These are phyloP conservation scores for Eupithecia inturbata DNA, from an alignment of 2,888 invertebrate genomes.

Conservation along the genomic window DNA sequence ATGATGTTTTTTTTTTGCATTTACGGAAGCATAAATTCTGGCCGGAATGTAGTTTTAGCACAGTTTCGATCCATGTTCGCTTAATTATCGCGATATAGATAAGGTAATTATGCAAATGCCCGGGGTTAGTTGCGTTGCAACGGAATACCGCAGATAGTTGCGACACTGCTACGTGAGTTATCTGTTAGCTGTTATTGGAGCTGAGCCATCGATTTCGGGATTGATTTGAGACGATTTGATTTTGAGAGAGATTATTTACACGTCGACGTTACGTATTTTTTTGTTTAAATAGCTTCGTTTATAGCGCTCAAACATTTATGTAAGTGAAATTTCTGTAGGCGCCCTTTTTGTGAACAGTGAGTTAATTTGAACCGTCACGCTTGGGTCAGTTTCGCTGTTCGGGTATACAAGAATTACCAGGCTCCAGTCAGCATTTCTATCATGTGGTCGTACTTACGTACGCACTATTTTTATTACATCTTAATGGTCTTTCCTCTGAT, in stretches of 20 bases:
- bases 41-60: not conserved
- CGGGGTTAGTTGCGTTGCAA: conserved; percentile 24
- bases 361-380: not conserved
- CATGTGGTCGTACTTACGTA: not conserved
- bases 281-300: not conserved
- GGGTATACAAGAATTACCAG: too few species aligned
- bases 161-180: not conserved
- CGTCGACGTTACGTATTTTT: too few species aligned
- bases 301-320: not conserved
- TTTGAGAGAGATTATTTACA: not conserved
- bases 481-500: not conserved
- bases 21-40: not conserved
- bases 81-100: conserved; percentile 31
- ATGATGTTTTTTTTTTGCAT: not conserved
- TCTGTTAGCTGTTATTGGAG: not conserved
- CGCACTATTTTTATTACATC: not conserved
- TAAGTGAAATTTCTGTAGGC: not conserved
- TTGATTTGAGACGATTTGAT: too few species aligned
- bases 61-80: conserved; percentile 24
- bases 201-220: too few species aligned
- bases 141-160: not conserved
- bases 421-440: not conserved
- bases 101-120: conserved; percentile 28
- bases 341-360: not conserved
- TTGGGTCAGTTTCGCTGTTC: not conserved